Evolutionary conservation across 2,113 vertebrate genomes (phyloP).

Genomic region (Lathamus discolor): DNA sequence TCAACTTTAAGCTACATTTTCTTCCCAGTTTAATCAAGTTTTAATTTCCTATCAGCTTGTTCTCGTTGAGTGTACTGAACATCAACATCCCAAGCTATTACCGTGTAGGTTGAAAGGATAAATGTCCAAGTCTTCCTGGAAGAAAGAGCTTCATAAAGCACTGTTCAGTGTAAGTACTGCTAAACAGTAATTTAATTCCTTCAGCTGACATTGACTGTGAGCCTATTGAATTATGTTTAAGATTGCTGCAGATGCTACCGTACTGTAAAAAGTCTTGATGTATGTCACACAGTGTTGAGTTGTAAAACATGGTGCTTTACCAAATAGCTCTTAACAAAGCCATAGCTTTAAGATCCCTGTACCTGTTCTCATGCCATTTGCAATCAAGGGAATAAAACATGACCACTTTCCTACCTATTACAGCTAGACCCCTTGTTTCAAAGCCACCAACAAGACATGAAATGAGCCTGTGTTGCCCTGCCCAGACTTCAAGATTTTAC

Average conservation of each 20-base stretch:
- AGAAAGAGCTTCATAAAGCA: not conserved
- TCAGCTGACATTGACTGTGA: not conserved
- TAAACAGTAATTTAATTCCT: not conserved
- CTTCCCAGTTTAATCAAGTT: not conserved
- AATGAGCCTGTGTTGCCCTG: not conserved
- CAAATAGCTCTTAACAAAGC: not conserved
- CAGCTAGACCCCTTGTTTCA: not conserved
- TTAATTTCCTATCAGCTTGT: not conserved
- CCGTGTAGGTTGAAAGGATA: not conserved
- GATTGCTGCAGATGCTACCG: not conserved
- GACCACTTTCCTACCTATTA: accelerated
- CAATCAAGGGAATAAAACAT: not conserved
- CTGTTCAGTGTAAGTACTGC: not conserved
- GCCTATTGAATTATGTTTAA: not conserved
- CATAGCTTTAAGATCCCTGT: not conserved
- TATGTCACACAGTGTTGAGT: not conserved
- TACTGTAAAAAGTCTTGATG: not conserved
- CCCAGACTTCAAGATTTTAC: not conserved
- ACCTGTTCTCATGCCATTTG: not conserved
- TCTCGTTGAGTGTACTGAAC: not conserved
- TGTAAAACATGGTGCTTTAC: not conserved
- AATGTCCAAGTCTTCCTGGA: not conserved
- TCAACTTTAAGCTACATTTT: not conserved
- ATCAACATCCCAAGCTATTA: not conserved
- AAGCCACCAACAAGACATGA: not conserved